These are phyloP conservation scores for Bicyclus anynana DNA, from an alignment of 1,140 invertebrate species.

Conservation along the genomic window DNA sequence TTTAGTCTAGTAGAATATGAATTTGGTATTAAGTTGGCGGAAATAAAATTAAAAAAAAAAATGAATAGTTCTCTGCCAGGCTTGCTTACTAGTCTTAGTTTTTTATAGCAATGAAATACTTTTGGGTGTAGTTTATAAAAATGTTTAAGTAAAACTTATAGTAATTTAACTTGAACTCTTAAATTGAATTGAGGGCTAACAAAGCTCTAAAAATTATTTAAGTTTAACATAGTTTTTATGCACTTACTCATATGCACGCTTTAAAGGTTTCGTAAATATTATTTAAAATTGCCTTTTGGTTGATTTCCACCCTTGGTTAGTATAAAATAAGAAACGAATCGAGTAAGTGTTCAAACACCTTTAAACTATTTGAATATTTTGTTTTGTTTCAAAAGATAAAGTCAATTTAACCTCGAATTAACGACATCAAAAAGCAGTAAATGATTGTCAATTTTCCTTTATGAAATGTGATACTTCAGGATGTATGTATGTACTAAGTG, in stretches of 20 bases:
- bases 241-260: too few relatives aligned
- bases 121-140: constrained; percentile 6
- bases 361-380: too few relatives aligned
- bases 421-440: constrained; percentile 15
- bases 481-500: constrained; percentile 41
- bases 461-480: constrained; percentile 57
- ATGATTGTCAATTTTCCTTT: constrained; percentile 49
- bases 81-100: constrained; percentile 26
- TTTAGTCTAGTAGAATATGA: constrained; percentile 5
- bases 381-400: neutral
- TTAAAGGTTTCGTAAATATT: too few relatives aligned
- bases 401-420: constrained; percentile 26
- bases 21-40: constrained; percentile 11
- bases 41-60: constrained; percentile 7
- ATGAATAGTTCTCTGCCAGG: constrained; percentile 1
- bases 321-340: too few relatives aligned
- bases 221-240: too few relatives aligned
- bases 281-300: too few relatives aligned
- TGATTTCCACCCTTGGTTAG: too few relatives aligned
- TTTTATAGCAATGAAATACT: constrained; percentile 12
- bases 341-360: too few relatives aligned
- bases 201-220: too few relatives aligned
- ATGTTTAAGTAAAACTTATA: neutral
- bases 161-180: neutral
- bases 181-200: too few relatives aligned